Base-by-base conservation (phyloP, 1,140 invertebrate genomes). In the Brachionus asplanchnoidis region DNA sequence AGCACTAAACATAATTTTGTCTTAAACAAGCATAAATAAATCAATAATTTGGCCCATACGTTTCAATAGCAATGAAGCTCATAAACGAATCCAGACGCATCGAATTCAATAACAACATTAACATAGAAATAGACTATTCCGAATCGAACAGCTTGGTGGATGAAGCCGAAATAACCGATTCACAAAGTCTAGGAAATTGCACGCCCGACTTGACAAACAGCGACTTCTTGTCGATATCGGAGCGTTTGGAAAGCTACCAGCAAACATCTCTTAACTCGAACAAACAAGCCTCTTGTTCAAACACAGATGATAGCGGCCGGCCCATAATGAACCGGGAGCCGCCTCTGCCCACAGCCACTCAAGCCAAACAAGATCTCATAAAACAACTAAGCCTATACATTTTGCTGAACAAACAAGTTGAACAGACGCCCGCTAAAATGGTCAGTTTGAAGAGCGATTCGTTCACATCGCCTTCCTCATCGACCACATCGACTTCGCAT, bases 41-140 rank as follows among this genome's bases (percentile, higher is more conserved):
- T 60, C 53, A 26, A 60, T 60, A 60, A 20, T 60, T 26, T n/a
- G 9, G 53, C 20, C 20, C 20, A 23, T 60, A 60, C 20, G 53
- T 60, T 60, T 60, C 53, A 60, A 60, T 60, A 60, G 53, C 20
- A 20, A 60, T 60, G 53, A 60, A 26, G 53, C 53, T 60, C 9
- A 26, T 60, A 60, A 60, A 60, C 20, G 53, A 60, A 46, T 46
- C 44, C 0, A 46, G 4, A 60, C 53, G 53, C 20, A 60, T 23
- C 9, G 53, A 60, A 60, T 60, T 60, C 17, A 73, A 73, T 44
- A 20, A 46, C 3, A 77, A 77, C 50, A 50, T 50, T 50, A 77
- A 53, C 42, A 77, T 77, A 26, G 42, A 77, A 77, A 77, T 77
- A 26, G 73, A 77, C 3, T 77, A 77, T 77, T 77, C 73, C 9